A percentile compares a stretch with the other conserved stretches of the same genome.
Conservation (phyloP, 2,888 invertebrate genomes). For the Falcaria lacertinaria region DNA sequence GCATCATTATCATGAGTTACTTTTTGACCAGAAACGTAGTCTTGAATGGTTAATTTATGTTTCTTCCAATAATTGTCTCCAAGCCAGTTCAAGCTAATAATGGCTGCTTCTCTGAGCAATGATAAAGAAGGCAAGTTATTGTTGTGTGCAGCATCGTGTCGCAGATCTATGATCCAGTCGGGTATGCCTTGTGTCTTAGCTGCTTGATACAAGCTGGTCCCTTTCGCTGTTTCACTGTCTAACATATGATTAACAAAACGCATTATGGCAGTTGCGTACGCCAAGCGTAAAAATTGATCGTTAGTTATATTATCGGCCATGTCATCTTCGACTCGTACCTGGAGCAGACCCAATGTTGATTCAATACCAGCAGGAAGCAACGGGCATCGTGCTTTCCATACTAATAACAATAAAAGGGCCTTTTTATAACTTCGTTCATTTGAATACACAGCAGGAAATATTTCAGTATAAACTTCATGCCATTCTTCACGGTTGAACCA, state of each 20-base stretch:
- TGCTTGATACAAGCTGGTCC: slow-evolving; percentile 75
- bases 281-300: slow-evolving; percentile 73
- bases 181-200: slow-evolving; percentile 85
- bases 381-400: slow-evolving; percentile 81
- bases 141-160: slow-evolving; percentile 89
- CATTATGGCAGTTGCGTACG: slow-evolving; percentile 82
- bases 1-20: slow-evolving; percentile 32
- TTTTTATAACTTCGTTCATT: slow-evolving; percentile 31
- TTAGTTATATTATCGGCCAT: slow-evolving; percentile 31
- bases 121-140: slow-evolving; percentile 82
- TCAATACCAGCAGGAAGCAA: slow-evolving; percentile 80
- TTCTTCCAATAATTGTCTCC: slow-evolving; percentile 83
- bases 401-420: slow-evolving; percentile 66
- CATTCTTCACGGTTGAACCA: slow-evolving; percentile 76
- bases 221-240: slow-evolving; percentile 75
- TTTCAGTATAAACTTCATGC: slow-evolving; percentile 65
- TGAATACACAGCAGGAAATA: slow-evolving; percentile 52
- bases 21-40: slow-evolving; percentile 53
- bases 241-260: slow-evolving; percentile 83
- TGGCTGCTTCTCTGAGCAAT: slow-evolving; percentile 81
- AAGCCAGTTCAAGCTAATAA: slow-evolving; percentile 84
- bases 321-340: slow-evolving; percentile 66
- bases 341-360: slow-evolving; percentile 78
- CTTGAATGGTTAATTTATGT: slow-evolving; percentile 69
- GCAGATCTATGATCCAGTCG: slow-evolving; percentile 87